These are phyloP conservation scores for Epiblema foenella DNA, from an alignment of 2,888 invertebrate species.

Conservation along the genomic window DNA sequence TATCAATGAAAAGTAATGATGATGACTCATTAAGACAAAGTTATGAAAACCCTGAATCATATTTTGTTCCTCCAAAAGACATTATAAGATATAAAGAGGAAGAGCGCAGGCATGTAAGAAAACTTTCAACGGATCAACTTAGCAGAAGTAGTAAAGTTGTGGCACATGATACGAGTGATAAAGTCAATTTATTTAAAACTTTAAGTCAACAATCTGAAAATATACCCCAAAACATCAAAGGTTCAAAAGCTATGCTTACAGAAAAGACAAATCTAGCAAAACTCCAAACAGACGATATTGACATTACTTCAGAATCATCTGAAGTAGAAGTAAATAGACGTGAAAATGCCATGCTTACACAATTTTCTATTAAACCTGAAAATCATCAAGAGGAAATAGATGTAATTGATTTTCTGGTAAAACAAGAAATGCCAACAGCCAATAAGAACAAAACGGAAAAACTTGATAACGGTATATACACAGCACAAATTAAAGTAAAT, in stretches of 20 bases:
- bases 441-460: neutral
- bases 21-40: slow-evolving; percentile 23
- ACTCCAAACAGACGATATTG: neutral
- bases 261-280: too few relatives aligned
- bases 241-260: neutral
- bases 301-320: neutral
- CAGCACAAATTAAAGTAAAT: neutral
- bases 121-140: slow-evolving; percentile 17
- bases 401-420: too few relatives aligned
- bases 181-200: neutral
- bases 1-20: slow-evolving; percentile 41
- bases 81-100: slow-evolving; percentile 45
- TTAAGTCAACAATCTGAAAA: neutral
- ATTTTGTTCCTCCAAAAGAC: slow-evolving; percentile 58
- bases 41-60: slow-evolving; percentile 52
- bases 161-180: neutral
- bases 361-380: neutral
- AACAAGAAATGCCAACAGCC: too few relatives aligned
- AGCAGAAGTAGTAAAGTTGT: neutral
- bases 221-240: neutral
- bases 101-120: slow-evolving; percentile 30
- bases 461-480: neutral
- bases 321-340: neutral
- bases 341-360: neutral
- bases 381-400: neutral